These are phyloP conservation scores for Psittacula cyanocephala DNA, from an alignment of 2,113 vertebrate species.

Conservation along the genomic window DNA sequence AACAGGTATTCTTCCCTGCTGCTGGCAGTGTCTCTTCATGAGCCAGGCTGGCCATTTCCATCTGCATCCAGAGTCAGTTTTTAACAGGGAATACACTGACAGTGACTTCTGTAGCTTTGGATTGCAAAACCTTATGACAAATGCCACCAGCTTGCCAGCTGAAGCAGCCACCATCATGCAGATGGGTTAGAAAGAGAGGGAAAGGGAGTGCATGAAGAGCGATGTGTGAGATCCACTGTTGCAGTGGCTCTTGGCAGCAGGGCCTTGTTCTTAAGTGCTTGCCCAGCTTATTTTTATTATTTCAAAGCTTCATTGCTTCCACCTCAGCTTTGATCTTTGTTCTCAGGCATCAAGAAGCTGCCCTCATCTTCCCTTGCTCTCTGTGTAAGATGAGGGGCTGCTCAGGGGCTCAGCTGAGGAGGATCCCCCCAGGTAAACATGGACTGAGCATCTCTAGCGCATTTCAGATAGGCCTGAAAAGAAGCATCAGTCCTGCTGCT, in stretches of 20 bases:
- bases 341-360: background rate
- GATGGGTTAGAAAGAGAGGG: background rate
- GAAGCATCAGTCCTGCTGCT: background rate
- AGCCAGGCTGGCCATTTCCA: accelerated
- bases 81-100: accelerated
- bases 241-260: accelerated
- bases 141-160: background rate
- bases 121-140: accelerated
- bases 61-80: background rate
- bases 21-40: accelerated
- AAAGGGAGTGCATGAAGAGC: accelerated
- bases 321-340: background rate
- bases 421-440: no score
- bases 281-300: background rate
- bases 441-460: background rate
- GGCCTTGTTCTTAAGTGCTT: background rate
- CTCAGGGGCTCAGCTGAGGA: background rate
- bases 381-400: accelerated
- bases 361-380: background rate
- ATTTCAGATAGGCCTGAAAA: background rate
- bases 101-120: background rate
- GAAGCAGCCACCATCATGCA: accelerated
- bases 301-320: background rate
- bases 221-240: accelerated
- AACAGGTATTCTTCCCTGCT: accelerated